Base-by-base conservation (phyloP, 2,113 vertebrate species). In the Stigmatopora argus region DNA sequence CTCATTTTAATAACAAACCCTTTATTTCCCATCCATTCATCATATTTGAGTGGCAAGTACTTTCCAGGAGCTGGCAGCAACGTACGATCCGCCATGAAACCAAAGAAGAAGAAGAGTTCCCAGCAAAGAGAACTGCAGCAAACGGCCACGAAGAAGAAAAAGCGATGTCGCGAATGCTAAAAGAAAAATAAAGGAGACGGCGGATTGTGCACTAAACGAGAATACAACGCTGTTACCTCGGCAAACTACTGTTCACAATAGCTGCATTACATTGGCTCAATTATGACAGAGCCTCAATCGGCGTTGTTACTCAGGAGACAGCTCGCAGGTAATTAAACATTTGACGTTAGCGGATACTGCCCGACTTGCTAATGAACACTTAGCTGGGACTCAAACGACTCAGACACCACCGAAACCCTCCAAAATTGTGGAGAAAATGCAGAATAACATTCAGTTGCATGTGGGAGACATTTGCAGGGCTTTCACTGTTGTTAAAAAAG, bases 201-300 rank as follows among this genome's bases (percentile, higher is more conserved):
- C 68, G 67, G 12, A 51, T 49, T 64, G 70, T 66, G 65, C 18
- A 45, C 49, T 69, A 51, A 78, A 74, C 75, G 66, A 70, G 38
- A 77, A 81, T 72, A 67, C 71, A 78, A 84, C 74, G 41, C 38
- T 7, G 57, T 77, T 78, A 80, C 64, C 67, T 66, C 71, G 10
- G 67, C 66, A 62, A 62, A 78, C 61, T 55, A 70, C 74, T 46
- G 58, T 69, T 74, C 47, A 76, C 79, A 69, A 65, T 49, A 70
- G 69, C 66, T 48, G 63, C 63, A 71, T 71, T 64, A 73, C 61
- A 58, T 62, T 68, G 9, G 49, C 58, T 75, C 55, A 81, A 83
- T 31, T 73, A 97, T 97, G 96, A 97, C 94, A 92, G 95, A 98
- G 92, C 93, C 94, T 79, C 96, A 97, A 90, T 95, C 95, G 67